Conservation (phyloP, 2,113 vertebrate genomes). For the Montifringilla adamsi region DNA sequence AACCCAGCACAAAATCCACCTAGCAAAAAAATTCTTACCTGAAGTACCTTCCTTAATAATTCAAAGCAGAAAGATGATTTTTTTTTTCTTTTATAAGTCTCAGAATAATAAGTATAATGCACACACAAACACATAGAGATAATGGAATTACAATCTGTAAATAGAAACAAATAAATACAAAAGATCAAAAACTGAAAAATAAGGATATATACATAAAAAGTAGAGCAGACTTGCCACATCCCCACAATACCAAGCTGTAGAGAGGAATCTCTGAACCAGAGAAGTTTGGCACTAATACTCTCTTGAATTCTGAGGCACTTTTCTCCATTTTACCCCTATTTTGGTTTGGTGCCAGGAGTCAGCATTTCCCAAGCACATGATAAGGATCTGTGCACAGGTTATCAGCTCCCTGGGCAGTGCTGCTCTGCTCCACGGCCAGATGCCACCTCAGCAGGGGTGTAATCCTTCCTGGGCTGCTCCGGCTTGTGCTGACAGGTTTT, state of each 20-base stretch:
- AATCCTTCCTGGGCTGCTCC: not conserved
- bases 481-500: not conserved
- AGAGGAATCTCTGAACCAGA: not conserved
- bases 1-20: not conserved
- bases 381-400: not conserved
- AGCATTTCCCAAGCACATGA: not conserved
- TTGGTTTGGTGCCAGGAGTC: not conserved
- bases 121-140: rapidly evolving
- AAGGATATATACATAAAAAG: not conserved
- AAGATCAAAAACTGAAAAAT: not conserved
- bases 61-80: not conserved
- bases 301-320: not conserved
- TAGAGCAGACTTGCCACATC: rapidly evolving
- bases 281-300: not conserved
- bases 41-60: not conserved
- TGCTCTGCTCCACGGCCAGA: not conserved
- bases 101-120: not conserved
- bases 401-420: not conserved
- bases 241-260: not conserved
- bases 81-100: not conserved
- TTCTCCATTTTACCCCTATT: not conserved
- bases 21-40: not conserved
- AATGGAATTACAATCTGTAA: not conserved
- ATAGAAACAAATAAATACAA: not conserved
- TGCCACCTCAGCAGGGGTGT: not conserved